Evolutionary conservation across 2,797 vertebrate species (phyloP).

Genomic region (Emys orbicularis): DNA sequence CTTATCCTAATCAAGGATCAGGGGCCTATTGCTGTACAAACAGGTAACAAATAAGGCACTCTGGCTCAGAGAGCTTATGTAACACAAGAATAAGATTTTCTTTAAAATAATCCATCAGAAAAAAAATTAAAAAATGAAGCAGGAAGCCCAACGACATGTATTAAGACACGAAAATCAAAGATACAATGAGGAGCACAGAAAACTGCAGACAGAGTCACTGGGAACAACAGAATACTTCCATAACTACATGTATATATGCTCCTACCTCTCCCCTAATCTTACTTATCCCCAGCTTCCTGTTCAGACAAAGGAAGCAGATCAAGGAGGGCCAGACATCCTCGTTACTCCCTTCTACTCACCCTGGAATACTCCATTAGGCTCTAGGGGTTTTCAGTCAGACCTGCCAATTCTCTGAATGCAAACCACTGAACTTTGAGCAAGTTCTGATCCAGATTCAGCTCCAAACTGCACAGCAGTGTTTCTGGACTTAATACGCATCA

Average conservation of each 20-base stretch:
- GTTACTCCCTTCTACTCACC: background rate
- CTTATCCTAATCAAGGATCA: background rate
- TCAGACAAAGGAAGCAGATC: background rate
- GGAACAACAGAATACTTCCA: background rate
- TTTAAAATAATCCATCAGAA: background rate
- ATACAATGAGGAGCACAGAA: background rate
- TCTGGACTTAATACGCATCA: background rate
- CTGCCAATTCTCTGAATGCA: background rate
- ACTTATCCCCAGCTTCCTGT: background rate
- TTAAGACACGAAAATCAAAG: background rate
- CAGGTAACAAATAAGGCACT: background rate
- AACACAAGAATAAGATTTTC: background rate
- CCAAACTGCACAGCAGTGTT: background rate
- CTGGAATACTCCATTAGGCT: background rate
- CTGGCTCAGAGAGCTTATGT: background rate
- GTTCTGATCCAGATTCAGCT: background rate
- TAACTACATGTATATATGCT: background rate
- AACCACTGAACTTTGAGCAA: background rate
- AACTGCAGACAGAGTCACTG: background rate
- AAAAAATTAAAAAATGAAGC: background rate
- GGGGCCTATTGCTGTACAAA: background rate
- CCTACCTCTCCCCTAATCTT: background rate
- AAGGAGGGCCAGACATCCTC: background rate
- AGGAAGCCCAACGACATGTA: background rate
- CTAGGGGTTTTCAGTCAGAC: background rate